A percentile compares a stretch with the other conserved stretches of the same genome.
Conservation (phyloP, 2,113 vertebrate genomes). For the Anoura caudifer region DNA sequence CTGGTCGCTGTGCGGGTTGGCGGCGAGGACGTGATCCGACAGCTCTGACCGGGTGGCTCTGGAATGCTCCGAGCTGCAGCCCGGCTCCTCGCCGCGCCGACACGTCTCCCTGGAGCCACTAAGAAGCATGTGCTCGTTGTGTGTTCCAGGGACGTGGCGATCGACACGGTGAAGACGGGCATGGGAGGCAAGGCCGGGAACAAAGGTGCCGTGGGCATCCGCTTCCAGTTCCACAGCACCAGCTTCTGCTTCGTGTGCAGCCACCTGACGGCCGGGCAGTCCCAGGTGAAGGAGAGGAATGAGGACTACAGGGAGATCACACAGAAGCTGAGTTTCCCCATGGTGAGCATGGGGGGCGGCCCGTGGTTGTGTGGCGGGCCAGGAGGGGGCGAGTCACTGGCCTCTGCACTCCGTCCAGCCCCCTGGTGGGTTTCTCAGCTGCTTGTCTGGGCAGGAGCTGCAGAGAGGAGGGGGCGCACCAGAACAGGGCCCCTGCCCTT, state of each 20-base stretch:
- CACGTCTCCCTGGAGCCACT: neutral
- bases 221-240: constrained; percentile 85
- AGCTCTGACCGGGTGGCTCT: rapidly evolving
- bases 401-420: rapidly evolving
- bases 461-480: rapidly evolving
- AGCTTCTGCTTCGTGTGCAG: constrained; percentile 88
- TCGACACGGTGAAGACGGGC: constrained; percentile 87
- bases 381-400: rapidly evolving
- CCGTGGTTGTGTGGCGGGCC: rapidly evolving
- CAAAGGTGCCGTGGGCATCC: constrained; percentile 87
- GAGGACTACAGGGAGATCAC: constrained; percentile 88
- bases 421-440: rapidly evolving
- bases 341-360: constrained; percentile 70
- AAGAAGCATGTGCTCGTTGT: neutral
- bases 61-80: rapidly evolving
- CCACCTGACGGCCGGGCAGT: constrained; percentile 87
- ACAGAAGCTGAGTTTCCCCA: constrained; percentile 85
- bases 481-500: rapidly evolving
- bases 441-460: rapidly evolving
- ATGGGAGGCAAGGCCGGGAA: constrained; percentile 88
- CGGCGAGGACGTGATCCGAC: rapidly evolving
- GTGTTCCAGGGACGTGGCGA: constrained; percentile 82
- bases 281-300: constrained; percentile 86
- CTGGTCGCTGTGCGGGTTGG: rapidly evolving
- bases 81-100: rapidly evolving